phyloP scores from a whole-genome alignment of 1,140 invertebrate species.

The Branchinecta lindahli region DNA sequence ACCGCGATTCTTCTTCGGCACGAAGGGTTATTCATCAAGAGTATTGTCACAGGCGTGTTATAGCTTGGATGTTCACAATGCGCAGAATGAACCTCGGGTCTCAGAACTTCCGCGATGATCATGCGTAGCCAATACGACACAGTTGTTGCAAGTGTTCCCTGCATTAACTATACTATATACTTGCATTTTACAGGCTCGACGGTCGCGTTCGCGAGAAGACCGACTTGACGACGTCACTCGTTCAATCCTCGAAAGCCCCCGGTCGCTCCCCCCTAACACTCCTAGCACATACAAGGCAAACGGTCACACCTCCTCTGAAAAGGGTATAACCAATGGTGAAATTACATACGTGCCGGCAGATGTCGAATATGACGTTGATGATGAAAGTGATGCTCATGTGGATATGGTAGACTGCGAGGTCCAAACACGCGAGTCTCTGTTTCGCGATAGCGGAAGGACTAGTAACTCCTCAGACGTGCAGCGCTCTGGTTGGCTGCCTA shows the following conservation, averaged over 20 bases:
- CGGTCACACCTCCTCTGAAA: not conserved
- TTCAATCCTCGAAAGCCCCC: not conserved
- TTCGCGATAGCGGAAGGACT: not conserved
- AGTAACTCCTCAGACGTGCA: not conserved
- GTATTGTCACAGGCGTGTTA: too few relatives aligned
- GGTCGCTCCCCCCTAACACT: not conserved
- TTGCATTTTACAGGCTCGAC: conserved; percentile 14
- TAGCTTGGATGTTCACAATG: too few relatives aligned
- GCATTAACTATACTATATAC: not conserved
- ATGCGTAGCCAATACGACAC: too few relatives aligned
- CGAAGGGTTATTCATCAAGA: too few relatives aligned
- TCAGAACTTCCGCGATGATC: too few relatives aligned
- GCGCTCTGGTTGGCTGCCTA: not conserved
- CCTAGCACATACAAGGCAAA: not conserved
- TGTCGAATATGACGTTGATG: not conserved
- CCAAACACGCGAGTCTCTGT: not conserved
- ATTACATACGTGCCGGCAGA: not conserved
- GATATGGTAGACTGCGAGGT: not conserved
- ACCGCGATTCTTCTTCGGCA: too few relatives aligned
- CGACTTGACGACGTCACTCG: conserved; percentile 16
- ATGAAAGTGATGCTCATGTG: conserved; percentile 6
- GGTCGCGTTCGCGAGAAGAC: conserved; percentile 20
- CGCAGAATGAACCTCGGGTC: too few relatives aligned
- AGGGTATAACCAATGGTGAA: not conserved
- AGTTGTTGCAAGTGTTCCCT: not conserved